Conservation (phyloP, 2,797 vertebrate genomes). For the Prionace glauca region DNA sequence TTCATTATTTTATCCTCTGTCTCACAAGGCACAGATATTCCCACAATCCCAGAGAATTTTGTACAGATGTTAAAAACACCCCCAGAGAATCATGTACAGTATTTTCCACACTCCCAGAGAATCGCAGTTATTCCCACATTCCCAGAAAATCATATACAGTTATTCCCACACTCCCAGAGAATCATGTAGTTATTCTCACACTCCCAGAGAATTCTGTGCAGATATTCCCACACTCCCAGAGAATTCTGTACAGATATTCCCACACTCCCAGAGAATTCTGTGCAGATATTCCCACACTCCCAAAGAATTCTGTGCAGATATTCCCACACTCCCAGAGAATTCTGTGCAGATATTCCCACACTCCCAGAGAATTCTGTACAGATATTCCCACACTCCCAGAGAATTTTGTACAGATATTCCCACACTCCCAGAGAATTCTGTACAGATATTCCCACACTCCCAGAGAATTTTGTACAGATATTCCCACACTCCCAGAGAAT, state of each 20-base stretch:
- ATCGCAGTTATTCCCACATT: neutral
- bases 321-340: no score
- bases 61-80: no score
- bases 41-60: neutral
- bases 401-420: no score
- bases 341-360: neutral
- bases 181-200: no score
- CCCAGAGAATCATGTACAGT: neutral
- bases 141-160: no score
- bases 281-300: neutral
- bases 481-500: neutral
- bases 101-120: neutral
- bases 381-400: no score
- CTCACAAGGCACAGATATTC: neutral
- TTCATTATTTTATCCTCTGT: neutral
- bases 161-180: no score
- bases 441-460: neutral
- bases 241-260: neutral
- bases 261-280: neutral
- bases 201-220: neutral
- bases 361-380: no score
- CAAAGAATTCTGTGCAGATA: neutral
- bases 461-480: neutral
- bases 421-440: neutral
- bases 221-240: neutral